These are phyloP conservation scores for Enteromius thamalakanensis DNA, from an alignment of 2,797 vertebrate species.

Conservation along the genomic window DNA sequence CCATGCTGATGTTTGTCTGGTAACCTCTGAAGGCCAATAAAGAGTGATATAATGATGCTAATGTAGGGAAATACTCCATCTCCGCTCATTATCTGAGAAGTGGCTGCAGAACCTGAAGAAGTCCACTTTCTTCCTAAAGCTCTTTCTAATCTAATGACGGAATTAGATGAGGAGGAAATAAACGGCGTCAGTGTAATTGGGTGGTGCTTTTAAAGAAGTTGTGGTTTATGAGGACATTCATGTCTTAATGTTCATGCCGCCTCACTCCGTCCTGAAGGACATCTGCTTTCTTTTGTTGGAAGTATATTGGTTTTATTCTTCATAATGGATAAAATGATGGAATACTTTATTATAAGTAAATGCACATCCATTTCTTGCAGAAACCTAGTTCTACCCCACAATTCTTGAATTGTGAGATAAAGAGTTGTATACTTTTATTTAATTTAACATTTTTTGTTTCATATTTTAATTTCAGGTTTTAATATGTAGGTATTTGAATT, in stretches of 20 bases:
- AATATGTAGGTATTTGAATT: too few relatives aligned
- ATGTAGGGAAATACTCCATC: neutral
- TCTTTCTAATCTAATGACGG: conserved; percentile 45
- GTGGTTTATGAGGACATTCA: conserved; percentile 1
- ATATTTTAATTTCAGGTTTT: neutral
- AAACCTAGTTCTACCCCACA: neutral
- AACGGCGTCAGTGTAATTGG: conserved; percentile 27
- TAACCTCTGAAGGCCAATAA: conserved; percentile 5
- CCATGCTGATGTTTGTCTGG: neutral
- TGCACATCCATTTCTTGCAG: neutral
- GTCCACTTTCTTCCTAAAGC: conserved; percentile 28
- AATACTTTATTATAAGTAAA: conserved; percentile 39
- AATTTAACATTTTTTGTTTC: too few relatives aligned
- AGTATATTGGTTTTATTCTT: conserved; percentile 3
- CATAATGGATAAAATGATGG: conserved; percentile 28
- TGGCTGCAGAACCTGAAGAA: conserved; percentile 27
- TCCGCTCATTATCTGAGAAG: conserved; percentile 17
- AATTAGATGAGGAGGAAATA: conserved; percentile 47
- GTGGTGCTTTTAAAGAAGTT: conserved; percentile 26
- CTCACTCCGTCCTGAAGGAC: neutral
- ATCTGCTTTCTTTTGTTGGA: neutral
- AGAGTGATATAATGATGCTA: neutral
- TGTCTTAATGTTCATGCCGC: neutral
- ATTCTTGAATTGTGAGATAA: neutral
- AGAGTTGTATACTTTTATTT: neutral